phyloP scores from a whole-genome alignment of 1,140 invertebrate species.

The Aphidius gifuensis region DNA sequence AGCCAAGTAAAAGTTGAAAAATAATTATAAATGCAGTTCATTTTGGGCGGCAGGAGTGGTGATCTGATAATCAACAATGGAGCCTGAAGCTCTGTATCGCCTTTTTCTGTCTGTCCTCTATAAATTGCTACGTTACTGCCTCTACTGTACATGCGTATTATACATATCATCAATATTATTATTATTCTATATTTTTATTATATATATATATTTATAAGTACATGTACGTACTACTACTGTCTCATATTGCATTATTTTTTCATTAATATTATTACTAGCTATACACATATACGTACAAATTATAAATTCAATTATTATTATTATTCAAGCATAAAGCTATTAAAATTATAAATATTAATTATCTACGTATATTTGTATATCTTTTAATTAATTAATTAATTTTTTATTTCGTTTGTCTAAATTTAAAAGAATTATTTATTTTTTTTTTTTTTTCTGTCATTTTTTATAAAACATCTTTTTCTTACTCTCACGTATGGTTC shows the following conservation, averaged over 20 bases:
- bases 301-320: slow-evolving; percentile 16
- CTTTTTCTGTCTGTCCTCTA: slow-evolving; percentile 26
- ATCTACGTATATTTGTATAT: no score
- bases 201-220: slow-evolving; percentile 24
- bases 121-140: slow-evolving; percentile 30
- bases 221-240: slow-evolving; percentile 36
- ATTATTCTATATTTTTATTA: slow-evolving; percentile 18
- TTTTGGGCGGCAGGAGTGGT: slow-evolving; percentile 44
- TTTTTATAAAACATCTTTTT: slow-evolving; percentile 55
- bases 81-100: slow-evolving; percentile 50
- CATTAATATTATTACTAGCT: slow-evolving; percentile 1
- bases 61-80: slow-evolving; percentile 34
- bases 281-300: no score
- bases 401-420: no score
- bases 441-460: slow-evolving; percentile 10
- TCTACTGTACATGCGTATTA: slow-evolving; percentile 38
- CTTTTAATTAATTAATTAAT: no score
- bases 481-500: slow-evolving; percentile 63
- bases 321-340: slow-evolving; percentile 11
- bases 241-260: slow-evolving; percentile 25
- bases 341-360: no score
- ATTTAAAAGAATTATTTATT: no score
- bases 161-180: slow-evolving; percentile 20
- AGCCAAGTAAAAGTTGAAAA: slow-evolving; percentile 5
- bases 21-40: slow-evolving; percentile 21